phyloP scores from a whole-genome alignment of 2,113 vertebrate species.

The Cepphus grylle region DNA sequence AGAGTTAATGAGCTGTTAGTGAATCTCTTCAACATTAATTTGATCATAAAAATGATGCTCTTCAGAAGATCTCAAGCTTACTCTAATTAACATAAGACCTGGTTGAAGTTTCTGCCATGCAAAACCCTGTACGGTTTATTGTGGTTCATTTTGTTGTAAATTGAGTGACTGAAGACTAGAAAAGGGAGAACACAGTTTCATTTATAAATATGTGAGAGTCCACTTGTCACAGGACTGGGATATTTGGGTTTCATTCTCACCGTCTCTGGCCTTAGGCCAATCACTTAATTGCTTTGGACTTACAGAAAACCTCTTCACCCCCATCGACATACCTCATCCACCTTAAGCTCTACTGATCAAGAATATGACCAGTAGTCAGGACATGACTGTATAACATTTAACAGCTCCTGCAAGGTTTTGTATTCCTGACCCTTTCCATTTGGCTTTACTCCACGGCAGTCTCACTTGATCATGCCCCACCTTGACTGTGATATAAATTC shows the following conservation, averaged over 20 bases:
- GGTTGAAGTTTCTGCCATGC: not conserved
- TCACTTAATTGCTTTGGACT: not conserved
- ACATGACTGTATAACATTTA: not conserved
- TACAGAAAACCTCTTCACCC: not conserved
- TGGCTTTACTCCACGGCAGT: not conserved
- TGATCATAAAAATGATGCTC: not conserved
- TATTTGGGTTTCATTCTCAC: not conserved
- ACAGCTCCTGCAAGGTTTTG: not conserved
- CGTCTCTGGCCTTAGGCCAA: not conserved
- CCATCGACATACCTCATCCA: not conserved
- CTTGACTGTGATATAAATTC: not conserved
- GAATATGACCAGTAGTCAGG: not conserved
- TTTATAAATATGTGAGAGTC: not conserved
- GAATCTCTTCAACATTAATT: not conserved
- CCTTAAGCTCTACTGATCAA: not conserved
- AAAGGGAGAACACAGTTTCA: not conserved
- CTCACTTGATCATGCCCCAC: not conserved
- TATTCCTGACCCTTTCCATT: not conserved
- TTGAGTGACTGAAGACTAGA: not conserved
- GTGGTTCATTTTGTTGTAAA: not conserved
- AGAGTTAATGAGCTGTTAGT: not conserved
- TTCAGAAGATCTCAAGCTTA: not conserved
- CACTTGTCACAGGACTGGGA: not conserved
- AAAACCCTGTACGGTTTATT: not conserved
- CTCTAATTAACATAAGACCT: not conserved